phyloP scores from a whole-genome alignment of 2,113 vertebrate genomes.

The Labeo catla region DNA sequence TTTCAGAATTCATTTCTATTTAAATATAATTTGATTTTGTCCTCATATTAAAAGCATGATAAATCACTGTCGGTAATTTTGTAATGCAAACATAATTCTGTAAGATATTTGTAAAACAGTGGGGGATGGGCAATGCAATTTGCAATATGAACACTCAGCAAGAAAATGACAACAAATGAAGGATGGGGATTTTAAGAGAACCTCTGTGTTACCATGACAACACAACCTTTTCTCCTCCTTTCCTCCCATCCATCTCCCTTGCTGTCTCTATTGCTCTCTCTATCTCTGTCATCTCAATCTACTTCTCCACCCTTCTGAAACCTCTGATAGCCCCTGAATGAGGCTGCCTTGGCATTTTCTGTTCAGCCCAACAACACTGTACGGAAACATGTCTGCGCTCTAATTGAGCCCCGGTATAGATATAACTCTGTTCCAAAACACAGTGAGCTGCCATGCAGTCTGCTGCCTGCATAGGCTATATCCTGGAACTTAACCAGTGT shows the following conservation, averaged over 20 bases:
- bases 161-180: constrained; percentile 22
- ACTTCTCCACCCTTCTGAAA: background rate
- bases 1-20: background rate
- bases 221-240: constrained; percentile 27
- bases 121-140: background rate
- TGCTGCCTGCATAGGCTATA: background rate
- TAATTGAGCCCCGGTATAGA: background rate
- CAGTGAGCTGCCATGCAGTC: background rate
- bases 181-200: constrained; percentile 14
- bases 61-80: background rate
- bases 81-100: background rate
- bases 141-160: constrained; percentile 31
- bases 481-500: background rate
- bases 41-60: background rate
- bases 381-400: background rate
- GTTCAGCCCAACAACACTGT: background rate
- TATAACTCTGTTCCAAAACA: background rate
- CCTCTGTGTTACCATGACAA: constrained; percentile 40
- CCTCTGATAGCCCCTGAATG: background rate
- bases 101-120: background rate
- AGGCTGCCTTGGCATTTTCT: background rate
- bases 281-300: constrained; percentile 18
- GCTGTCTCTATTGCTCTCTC: background rate
- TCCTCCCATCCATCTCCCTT: constrained; percentile 6
- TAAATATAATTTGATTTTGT: background rate